Conservation (phyloP, 2,113 vertebrate species). For the Pleuronectes platessa region DNA sequence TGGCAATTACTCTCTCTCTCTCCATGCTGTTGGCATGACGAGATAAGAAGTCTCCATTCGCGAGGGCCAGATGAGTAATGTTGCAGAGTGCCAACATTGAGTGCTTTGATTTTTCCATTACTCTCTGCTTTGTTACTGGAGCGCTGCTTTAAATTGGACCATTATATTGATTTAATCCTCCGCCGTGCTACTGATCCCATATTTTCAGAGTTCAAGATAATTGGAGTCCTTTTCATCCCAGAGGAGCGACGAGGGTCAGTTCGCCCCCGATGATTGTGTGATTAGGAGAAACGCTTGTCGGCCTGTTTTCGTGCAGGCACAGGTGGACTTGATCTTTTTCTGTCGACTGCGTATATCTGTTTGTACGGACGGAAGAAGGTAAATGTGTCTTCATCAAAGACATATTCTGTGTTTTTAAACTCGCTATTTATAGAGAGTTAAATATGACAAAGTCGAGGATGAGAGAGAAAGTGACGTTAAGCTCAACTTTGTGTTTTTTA, state of each 20-base stretch:
- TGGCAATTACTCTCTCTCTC: conserved; percentile 65
- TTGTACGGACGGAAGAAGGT: neutral
- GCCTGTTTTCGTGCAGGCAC: conserved; percentile 10
- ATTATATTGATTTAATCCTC: conserved; percentile 73
- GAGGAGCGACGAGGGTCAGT: conserved; percentile 30
- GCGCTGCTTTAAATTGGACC: conserved; percentile 58
- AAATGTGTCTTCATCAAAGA: conserved; percentile 26
- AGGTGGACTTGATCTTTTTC: conserved; percentile 22
- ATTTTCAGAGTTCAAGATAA: conserved; percentile 65
- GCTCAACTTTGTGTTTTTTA: conserved; percentile 9
- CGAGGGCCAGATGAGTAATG: conserved; percentile 57
- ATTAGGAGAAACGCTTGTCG: conserved; percentile 20
- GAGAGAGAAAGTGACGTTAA: neutral
- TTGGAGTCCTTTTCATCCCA: conserved; percentile 43
- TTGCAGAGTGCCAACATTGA: conserved; percentile 61
- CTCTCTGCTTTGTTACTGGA: conserved; percentile 66
- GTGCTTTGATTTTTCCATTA: conserved; percentile 73
- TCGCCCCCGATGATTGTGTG: conserved; percentile 27
- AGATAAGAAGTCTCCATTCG: conserved; percentile 67
- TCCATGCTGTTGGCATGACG: conserved; percentile 58
- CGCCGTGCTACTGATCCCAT: conserved; percentile 32
- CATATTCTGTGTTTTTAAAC: conserved; percentile 8
- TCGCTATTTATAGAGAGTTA: conserved; percentile 27
- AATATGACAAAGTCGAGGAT: conserved; percentile 1
- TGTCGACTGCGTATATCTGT: neutral